Evolutionary conservation across 2,888 invertebrate species (phyloP).

Genomic region (Sialis fuliginosa): DNA sequence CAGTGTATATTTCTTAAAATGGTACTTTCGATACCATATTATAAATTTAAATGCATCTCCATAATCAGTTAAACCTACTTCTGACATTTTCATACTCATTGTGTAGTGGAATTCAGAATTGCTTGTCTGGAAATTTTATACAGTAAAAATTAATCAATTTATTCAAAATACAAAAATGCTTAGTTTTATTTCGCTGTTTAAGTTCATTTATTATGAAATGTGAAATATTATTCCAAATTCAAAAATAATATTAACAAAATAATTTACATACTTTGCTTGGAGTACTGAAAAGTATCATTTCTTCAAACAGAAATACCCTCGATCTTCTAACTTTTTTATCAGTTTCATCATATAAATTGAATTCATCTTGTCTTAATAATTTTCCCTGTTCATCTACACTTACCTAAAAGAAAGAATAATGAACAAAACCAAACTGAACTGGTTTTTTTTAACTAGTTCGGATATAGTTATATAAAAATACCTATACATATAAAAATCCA

Average conservation of each 20-base stretch:
- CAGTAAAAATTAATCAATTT: background rate
- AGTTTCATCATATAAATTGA: slow-evolving; percentile 1
- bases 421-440: background rate
- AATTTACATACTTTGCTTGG: slow-evolving; percentile 3
- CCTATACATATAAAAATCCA: too few relatives aligned
- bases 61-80: slow-evolving; percentile 4
- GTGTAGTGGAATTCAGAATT: background rate
- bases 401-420: slow-evolving; percentile 1
- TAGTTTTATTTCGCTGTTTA: background rate
- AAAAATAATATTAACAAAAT: background rate
- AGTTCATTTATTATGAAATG: background rate
- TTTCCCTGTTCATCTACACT: slow-evolving; percentile 5
- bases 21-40: slow-evolving; percentile 5
- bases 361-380: slow-evolving; percentile 5
- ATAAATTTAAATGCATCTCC: slow-evolving; percentile 3
- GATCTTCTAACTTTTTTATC: background rate
- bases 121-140: background rate
- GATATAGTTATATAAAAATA: too few relatives aligned
- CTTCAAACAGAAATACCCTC: slow-evolving; percentile 5
- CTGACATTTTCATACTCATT: slow-evolving; percentile 5
- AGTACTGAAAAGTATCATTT: slow-evolving; percentile 3
- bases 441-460: background rate
- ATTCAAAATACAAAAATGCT: background rate
- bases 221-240: background rate
- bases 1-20: slow-evolving; percentile 2